Evolutionary conservation across 2,888 invertebrate species (phyloP).

Genomic region (Iphiclides podalirius): DNA sequence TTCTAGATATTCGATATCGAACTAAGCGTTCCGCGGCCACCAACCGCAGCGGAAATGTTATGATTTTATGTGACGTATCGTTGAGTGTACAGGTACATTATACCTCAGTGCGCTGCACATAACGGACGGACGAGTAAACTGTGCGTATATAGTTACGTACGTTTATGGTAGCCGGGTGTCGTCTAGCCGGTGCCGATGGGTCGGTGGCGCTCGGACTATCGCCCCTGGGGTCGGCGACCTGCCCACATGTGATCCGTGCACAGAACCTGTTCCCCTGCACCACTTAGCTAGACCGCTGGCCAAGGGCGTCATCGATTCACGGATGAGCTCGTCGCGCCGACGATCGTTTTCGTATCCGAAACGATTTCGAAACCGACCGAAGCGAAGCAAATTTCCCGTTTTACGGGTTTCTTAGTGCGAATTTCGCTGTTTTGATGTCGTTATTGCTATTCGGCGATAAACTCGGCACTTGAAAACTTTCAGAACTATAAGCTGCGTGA

Average conservation of each 20-base stretch:
- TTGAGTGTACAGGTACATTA: too few species aligned
- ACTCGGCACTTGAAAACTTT: too few species aligned
- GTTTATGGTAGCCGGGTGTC: constrained; percentile 36
- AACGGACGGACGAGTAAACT: background rate
- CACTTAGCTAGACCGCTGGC: constrained; percentile 52
- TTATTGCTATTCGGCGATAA: too few species aligned
- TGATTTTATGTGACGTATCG: background rate
- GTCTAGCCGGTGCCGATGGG: constrained; percentile 30
- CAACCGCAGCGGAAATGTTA: background rate
- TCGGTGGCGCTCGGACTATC: constrained; percentile 54
- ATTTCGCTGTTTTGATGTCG: too few species aligned
- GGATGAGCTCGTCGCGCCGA: too few species aligned
- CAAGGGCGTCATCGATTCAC: constrained; percentile 17
- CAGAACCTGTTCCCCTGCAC: constrained; percentile 70
- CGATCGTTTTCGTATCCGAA: too few species aligned
- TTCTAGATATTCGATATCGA: background rate
- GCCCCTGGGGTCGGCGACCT: constrained; percentile 65
- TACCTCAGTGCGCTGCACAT: too few species aligned
- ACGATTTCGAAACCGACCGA: too few species aligned
- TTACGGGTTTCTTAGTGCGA: too few species aligned
- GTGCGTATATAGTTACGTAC: too few species aligned
- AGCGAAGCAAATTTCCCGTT: too few species aligned
- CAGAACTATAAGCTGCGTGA: too few species aligned
- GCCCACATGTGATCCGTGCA: constrained; percentile 64
- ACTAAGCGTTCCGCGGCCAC: background rate